Evolutionary conservation across 2,888 invertebrate species (phyloP).

Genomic region (Spialia ferax): DNA sequence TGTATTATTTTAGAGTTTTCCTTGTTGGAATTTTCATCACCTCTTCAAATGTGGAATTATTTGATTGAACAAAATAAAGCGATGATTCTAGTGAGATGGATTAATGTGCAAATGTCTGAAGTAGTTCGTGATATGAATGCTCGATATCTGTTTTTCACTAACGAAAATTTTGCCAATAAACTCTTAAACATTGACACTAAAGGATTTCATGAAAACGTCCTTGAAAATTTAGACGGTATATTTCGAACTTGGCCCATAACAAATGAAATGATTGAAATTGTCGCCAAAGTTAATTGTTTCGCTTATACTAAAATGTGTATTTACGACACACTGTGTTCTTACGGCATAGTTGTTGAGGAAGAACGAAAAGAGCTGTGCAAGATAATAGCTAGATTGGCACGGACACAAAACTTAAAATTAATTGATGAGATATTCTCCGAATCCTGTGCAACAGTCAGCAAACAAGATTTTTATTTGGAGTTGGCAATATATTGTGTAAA

Average conservation of each 20-base stretch:
- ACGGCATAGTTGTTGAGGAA: slow-evolving; percentile 88
- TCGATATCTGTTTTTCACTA: slow-evolving; percentile 77
- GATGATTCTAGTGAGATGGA: slow-evolving; percentile 88
- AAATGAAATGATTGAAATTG: slow-evolving; percentile 85
- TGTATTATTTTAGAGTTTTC: slow-evolving; percentile 79
- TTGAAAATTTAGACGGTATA: slow-evolving; percentile 78
- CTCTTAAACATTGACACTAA: slow-evolving; percentile 76
- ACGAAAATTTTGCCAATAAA: slow-evolving; percentile 74
- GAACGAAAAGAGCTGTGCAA: slow-evolving; percentile 85
- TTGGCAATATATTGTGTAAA: slow-evolving; percentile 83
- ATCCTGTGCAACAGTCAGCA: slow-evolving; percentile 75
- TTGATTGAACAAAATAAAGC: slow-evolving; percentile 87
- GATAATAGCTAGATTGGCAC: slow-evolving; percentile 87
- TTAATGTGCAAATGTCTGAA: slow-evolving; percentile 84
- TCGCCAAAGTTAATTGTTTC: slow-evolving; percentile 79
- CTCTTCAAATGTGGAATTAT: slow-evolving; percentile 87
- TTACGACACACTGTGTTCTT: slow-evolving; percentile 87
- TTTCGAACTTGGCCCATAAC: slow-evolving; percentile 86
- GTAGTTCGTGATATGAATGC: slow-evolving; percentile 81
- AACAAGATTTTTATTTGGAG: slow-evolving; percentile 83
- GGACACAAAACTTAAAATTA: slow-evolving; percentile 83
- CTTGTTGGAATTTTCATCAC: slow-evolving; percentile 80
- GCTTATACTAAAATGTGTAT: slow-evolving; percentile 84
- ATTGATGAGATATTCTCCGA: slow-evolving; percentile 85
- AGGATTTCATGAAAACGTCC: slow-evolving; percentile 66